phyloP scores from a whole-genome alignment of 2,797 vertebrate species.

The Choloepus didactylus region DNA sequence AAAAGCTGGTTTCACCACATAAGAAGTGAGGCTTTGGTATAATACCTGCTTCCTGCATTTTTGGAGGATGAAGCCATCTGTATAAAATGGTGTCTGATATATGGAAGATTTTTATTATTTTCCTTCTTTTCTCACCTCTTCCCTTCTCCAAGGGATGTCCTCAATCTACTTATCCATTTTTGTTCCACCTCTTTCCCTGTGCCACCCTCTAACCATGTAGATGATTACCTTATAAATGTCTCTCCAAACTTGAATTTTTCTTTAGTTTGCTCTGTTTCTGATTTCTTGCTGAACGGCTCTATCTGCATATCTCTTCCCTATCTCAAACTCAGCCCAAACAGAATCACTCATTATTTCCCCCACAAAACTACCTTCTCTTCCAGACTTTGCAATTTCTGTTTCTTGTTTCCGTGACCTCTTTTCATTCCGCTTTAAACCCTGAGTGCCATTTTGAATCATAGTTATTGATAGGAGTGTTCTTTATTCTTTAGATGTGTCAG shows the following conservation, averaged over 20 bases:
- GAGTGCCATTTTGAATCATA: background rate
- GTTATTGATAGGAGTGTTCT: background rate
- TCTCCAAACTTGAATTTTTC: background rate
- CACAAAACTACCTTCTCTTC: background rate
- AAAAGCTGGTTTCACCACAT: fast-evolving
- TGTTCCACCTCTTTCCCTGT: background rate
- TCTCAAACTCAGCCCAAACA: background rate
- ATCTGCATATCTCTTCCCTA: background rate
- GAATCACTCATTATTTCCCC: background rate
- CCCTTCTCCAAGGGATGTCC: background rate
- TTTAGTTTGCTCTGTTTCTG: background rate
- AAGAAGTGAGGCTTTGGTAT: background rate
- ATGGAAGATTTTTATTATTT: background rate
- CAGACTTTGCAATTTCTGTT: background rate
- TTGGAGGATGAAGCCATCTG: background rate
- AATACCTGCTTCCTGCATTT: background rate
- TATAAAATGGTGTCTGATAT: no score
- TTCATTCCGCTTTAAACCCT: background rate
- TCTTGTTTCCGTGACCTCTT: background rate
- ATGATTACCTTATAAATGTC: background rate
- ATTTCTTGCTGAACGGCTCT: background rate
- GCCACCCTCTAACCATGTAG: background rate
- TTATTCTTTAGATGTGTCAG: background rate
- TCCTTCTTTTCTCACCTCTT: background rate
- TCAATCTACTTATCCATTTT: background rate